Conservation (phyloP, 2,113 vertebrate species). For the Columba livia region DNA sequence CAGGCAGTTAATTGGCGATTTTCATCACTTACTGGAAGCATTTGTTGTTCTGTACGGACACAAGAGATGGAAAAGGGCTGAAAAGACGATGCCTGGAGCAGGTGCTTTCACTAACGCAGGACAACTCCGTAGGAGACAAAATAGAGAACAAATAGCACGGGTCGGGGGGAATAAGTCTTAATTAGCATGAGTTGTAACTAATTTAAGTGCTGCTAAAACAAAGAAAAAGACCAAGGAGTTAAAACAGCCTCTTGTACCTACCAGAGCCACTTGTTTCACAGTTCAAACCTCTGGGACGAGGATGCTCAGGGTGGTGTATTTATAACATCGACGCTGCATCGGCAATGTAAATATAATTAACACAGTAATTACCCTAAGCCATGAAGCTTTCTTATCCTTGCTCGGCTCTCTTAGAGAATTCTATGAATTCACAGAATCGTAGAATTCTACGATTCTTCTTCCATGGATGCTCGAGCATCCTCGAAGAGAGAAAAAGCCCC, state of each 20-base stretch:
- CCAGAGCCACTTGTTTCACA: background rate
- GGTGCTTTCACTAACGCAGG: background rate
- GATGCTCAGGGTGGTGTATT: background rate
- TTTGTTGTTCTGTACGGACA: background rate
- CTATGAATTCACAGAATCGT: too few species aligned
- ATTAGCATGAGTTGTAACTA: background rate
- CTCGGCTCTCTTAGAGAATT: background rate
- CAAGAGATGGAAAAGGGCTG: background rate
- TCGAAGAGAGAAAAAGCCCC: background rate
- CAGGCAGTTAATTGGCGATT: conserved; percentile 75
- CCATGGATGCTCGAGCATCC: background rate
- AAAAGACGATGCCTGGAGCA: background rate
- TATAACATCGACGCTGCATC: background rate
- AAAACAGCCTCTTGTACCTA: background rate
- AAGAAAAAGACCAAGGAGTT: background rate
- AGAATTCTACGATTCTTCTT: too few species aligned
- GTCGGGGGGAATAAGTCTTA: background rate
- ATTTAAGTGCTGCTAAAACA: background rate
- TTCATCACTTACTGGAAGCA: conserved; percentile 60
- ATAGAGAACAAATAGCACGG: background rate
- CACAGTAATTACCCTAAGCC: background rate
- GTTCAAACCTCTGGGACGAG: background rate
- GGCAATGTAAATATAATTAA: background rate
- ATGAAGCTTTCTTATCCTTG: background rate
- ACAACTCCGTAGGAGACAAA: background rate